These are phyloP conservation scores for Danio rerio DNA, from an alignment of 2,113 vertebrate genomes.

Conservation along the genomic window DNA sequence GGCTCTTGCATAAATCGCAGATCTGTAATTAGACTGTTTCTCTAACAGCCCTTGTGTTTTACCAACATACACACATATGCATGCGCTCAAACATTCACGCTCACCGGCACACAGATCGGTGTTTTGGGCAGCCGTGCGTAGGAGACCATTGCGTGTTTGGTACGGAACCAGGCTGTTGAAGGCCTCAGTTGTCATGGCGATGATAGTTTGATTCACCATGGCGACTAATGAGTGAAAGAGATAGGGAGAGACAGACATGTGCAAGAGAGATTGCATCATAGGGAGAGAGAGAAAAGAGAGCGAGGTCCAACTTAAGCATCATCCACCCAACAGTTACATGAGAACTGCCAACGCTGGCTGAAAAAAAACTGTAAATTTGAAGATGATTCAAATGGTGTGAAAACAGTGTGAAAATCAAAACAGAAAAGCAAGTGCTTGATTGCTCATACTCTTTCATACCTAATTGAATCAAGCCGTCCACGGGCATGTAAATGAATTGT, in stretches of 20 bases:
- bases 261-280: constrained; percentile 11
- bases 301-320: constrained; percentile 32
- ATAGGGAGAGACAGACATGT: constrained; percentile 40
- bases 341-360: background rate
- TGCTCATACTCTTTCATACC: background rate
- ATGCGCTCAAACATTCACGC: constrained; percentile 43
- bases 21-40: constrained; percentile 60
- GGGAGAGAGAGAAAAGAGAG: constrained; percentile 37
- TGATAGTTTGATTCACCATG: constrained; percentile 63
- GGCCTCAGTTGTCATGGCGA: constrained; percentile 62
- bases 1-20: constrained; percentile 61
- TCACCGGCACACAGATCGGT: constrained; percentile 39
- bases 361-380: constrained; percentile 24
- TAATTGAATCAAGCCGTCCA: constrained; percentile 1
- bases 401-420: constrained; percentile 13
- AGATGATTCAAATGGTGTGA: constrained; percentile 21
- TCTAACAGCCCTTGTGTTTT: constrained; percentile 59
- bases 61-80: constrained; percentile 58
- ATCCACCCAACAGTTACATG: constrained; percentile 7
- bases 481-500: background rate
- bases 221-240: constrained; percentile 54
- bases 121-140: constrained; percentile 60
- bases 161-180: constrained; percentile 57
- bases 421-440: constrained; percentile 19
- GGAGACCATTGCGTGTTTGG: constrained; percentile 63